These are phyloP conservation scores for Cyprinodon tularosa DNA, from an alignment of 2,113 vertebrate genomes.

Conservation along the genomic window DNA sequence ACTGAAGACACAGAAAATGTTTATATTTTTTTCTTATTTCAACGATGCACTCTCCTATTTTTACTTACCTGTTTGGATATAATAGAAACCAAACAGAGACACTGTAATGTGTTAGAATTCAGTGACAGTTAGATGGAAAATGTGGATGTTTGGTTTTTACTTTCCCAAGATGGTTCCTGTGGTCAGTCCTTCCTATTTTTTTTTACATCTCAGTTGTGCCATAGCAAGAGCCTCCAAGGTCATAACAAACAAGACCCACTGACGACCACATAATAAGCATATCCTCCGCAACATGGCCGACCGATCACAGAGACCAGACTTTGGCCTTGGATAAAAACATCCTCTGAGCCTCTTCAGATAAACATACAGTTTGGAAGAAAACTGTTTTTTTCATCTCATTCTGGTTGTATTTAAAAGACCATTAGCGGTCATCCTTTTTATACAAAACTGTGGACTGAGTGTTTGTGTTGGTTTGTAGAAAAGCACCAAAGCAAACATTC, in stretches of 20 bases:
- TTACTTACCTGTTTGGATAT: not conserved
- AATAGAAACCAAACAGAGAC: conserved; percentile 8
- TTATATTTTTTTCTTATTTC: not conserved
- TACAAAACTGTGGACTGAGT: not conserved
- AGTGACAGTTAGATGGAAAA: conserved; percentile 22
- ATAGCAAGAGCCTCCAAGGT: conserved; percentile 72
- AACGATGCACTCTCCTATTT: not conserved
- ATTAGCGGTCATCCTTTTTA: conserved; percentile 12
- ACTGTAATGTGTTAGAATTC: conserved; percentile 24
- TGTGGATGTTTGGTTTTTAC: conserved; percentile 35
- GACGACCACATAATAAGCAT: conserved; percentile 70
- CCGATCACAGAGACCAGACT: conserved; percentile 64
- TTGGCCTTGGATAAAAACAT: conserved; percentile 60
- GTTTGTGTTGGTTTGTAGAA: not conserved
- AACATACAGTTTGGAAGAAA: conserved; percentile 50
- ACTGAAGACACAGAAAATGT: too few relatives aligned
- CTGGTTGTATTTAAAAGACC: conserved; percentile 37
- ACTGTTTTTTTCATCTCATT: conserved; percentile 41
- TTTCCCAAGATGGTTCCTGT: conserved; percentile 55
- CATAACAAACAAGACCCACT: conserved; percentile 68
- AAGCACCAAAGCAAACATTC: not conserved
- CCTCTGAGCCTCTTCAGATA: conserved; percentile 52
- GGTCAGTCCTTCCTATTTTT: conserved; percentile 58
- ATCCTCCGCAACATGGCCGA: conserved; percentile 63
- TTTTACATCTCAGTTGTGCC: conserved; percentile 26